Conservation (phyloP, 37 sponge, comb jelly and placozoan genomes). For the Petrosia ficiformis region DNA sequence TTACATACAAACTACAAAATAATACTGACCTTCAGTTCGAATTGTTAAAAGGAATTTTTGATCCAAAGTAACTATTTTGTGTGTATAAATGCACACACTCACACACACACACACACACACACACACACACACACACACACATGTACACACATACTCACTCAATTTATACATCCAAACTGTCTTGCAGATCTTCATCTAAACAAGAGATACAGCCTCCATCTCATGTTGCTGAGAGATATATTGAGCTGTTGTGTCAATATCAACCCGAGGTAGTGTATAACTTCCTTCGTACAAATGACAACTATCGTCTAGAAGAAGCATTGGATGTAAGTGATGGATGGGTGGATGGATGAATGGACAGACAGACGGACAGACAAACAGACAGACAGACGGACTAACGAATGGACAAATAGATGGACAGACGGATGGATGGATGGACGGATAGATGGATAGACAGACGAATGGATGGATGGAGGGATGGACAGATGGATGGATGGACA, state of each 20-base stretch:
- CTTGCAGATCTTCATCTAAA: slow-evolving; percentile 10
- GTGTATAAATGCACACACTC: too few relatives aligned
- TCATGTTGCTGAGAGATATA: slow-evolving; percentile 75
- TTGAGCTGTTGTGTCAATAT: slow-evolving; percentile 80
- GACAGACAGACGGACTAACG: too few relatives aligned
- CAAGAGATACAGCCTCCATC: slow-evolving; percentile 48
- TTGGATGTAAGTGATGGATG: slow-evolving; percentile 41
- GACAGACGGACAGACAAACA: too few relatives aligned
- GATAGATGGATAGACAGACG: too few relatives aligned
- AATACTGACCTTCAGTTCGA: slow-evolving; percentile 52
- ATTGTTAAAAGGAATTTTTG: slow-evolving; percentile 71
- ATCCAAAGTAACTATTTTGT: slow-evolving; percentile 61
- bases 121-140: too few relatives aligned
- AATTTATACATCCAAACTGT: not conserved
- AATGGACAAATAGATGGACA: too few relatives aligned
- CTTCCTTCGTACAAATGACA: slow-evolving; percentile 62
- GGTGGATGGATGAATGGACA: too few relatives aligned
- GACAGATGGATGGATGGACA: too few relatives aligned
- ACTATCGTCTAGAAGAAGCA: slow-evolving; percentile 79
- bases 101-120: too few relatives aligned
- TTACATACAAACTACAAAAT: slow-evolving; percentile 38
- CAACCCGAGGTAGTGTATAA: slow-evolving; percentile 48
- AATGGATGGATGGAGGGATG: too few relatives aligned
- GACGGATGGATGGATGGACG: too few relatives aligned
- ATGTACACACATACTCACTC: too few relatives aligned